Evolutionary conservation across 1,140 invertebrate genomes (phyloP).

Genomic region (Eurosta solidaginis): DNA sequence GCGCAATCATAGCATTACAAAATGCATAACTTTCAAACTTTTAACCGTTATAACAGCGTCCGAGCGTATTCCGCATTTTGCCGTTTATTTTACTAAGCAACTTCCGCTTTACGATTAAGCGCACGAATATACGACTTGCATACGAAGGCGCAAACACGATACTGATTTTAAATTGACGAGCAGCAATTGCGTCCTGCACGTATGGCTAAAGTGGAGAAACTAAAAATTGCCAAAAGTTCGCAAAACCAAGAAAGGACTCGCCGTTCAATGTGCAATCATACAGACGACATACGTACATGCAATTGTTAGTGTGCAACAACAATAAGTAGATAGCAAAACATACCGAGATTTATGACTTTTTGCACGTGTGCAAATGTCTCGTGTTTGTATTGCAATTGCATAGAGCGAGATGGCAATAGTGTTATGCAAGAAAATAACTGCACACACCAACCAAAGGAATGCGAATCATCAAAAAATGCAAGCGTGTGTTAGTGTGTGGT

Average conservation of each 20-base stretch:
- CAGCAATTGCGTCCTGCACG: slow-evolving; percentile 45
- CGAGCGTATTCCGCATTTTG: not conserved
- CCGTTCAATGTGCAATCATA: not conserved
- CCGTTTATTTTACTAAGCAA: not conserved
- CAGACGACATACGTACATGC: not conserved
- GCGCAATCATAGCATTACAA: not conserved
- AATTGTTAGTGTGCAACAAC: not conserved
- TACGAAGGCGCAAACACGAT: not conserved
- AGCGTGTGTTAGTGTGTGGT: slow-evolving; percentile 26
- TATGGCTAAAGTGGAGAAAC: slow-evolving; percentile 54
- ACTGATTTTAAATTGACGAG: not conserved
- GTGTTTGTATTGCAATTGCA: slow-evolving; percentile 17
- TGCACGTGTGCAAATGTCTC: slow-evolving; percentile 19
- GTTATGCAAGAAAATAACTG: slow-evolving; percentile 32
- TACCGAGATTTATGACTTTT: not conserved
- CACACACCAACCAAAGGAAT: slow-evolving; percentile 35
- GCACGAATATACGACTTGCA: not conserved
- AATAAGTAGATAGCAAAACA: no score
- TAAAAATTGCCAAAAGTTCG: slow-evolving; percentile 39
- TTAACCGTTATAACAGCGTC: not conserved
- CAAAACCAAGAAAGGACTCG: slow-evolving; percentile 32
- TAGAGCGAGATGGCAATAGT: slow-evolving; percentile 15
- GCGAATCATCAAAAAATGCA: not conserved
- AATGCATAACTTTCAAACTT: not conserved
- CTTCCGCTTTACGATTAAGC: not conserved